Evolutionary conservation across 1,140 invertebrate genomes (phyloP).

Genomic region (Aphelinus certus): DNA sequence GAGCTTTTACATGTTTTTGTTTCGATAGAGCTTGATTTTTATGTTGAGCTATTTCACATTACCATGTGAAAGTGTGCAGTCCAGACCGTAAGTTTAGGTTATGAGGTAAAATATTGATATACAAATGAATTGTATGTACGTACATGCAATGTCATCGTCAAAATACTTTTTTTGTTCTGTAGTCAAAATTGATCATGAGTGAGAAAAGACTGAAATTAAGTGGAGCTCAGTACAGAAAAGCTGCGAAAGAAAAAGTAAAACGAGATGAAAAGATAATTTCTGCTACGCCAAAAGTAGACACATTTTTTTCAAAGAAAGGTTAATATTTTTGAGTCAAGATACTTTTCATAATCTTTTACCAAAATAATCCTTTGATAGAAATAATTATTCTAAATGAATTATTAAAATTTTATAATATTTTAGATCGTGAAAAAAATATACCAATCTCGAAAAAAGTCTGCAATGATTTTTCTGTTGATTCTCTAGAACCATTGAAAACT

Average conservation of each 20-base stretch:
- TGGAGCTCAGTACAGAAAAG: neutral
- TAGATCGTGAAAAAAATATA: neutral
- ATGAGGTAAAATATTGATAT: too few species aligned
- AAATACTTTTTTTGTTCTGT: too few species aligned
- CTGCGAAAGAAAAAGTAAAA: neutral
- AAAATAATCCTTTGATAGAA: too few species aligned
- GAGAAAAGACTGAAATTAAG: neutral
- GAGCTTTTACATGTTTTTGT: too few species aligned
- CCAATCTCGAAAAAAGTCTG: neutral
- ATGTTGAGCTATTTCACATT: too few species aligned
- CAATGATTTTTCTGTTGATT: neutral
- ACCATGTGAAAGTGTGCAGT: too few species aligned
- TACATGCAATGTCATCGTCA: neutral
- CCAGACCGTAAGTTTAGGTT: too few species aligned
- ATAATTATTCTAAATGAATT: neutral
- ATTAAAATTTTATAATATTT: neutral
- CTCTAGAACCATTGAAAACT: neutral
- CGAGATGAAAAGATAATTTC: neutral
- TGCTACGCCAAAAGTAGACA: neutral
- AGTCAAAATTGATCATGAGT: neutral
- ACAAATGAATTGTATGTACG: too few species aligned
- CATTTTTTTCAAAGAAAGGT: neutral
- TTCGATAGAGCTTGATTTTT: too few species aligned
- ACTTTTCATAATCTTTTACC: neutral
- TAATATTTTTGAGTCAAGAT: neutral